A percentile compares a stretch with the other conserved stretches of the same genome.
These are phyloP conservation scores for Cladorhizidae sp. DNA, from an alignment of 37 sponge, comb jelly and placozoan species.

Conservation along the genomic window DNA sequence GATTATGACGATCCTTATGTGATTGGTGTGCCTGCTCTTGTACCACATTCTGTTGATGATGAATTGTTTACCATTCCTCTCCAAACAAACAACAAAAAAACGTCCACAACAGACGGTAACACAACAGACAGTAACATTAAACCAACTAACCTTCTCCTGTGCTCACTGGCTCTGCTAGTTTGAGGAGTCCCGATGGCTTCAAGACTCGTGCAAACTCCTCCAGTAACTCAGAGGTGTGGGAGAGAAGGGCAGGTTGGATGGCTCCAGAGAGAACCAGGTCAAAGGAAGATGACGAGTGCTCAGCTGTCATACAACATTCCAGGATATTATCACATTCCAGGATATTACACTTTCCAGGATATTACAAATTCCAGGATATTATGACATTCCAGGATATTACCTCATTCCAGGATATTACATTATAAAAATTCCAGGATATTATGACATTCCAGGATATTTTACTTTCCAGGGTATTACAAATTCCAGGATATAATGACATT, in stretches of 20 bases:
- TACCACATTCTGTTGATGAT: no score
- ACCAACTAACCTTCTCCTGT: neutral
- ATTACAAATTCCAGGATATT: neutral
- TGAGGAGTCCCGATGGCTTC: slow-evolving; percentile 72
- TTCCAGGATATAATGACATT: neutral
- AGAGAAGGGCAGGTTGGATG: slow-evolving; percentile 23
- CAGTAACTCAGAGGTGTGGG: slow-evolving; percentile 54
- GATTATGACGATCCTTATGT: no score
- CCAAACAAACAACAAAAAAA: no score
- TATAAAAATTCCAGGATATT: neutral
- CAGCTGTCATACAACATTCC: slow-evolving; percentile 18
- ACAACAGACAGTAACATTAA: no score
- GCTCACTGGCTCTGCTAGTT: slow-evolving; percentile 59
- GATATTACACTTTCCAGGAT: neutral
- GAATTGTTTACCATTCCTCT: no score
- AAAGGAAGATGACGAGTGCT: slow-evolving; percentile 54
- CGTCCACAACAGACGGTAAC: no score
- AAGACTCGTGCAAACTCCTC: slow-evolving; percentile 80
- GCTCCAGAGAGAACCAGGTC: slow-evolving; percentile 65
- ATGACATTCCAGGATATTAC: neutral
- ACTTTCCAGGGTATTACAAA: no score
- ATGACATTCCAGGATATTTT: neutral
- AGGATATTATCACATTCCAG: neutral
- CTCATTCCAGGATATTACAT: neutral
- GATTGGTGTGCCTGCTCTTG: no score